A percentile compares a stretch with the other conserved stretches of the same genome.
Evolutionary conservation across 1,140 invertebrate genomes (phyloP).

Genomic region (Macrobrachium rosenbergii): DNA sequence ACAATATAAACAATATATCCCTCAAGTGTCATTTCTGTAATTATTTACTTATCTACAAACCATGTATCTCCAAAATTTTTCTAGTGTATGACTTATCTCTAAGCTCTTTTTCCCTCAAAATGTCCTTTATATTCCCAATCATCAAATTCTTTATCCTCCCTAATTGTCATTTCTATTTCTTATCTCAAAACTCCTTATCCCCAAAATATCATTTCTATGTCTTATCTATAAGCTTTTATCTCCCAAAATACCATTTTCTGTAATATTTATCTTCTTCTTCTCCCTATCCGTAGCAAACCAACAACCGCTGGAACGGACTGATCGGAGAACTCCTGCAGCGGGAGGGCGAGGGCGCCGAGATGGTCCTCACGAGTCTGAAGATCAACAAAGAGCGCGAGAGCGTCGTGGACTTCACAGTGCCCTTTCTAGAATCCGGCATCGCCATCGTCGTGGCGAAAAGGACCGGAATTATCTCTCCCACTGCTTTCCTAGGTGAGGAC

Average conservation of each 20-base stretch:
- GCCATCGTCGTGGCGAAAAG: constrained; percentile 86
- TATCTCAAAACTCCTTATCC: no score
- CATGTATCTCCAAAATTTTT: no score
- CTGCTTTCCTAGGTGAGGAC: constrained; percentile 39
- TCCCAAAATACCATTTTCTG: background rate
- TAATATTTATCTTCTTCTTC: no score
- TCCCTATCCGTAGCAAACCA: constrained; percentile 75
- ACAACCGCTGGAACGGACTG: constrained; percentile 97
- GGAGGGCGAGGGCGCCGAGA: constrained; percentile 79
- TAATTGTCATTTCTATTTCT: no score
- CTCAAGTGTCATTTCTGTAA: no score
- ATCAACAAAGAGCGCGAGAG: constrained; percentile 96
- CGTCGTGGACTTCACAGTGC: constrained; percentile 83
- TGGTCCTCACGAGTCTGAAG: constrained; percentile 97
- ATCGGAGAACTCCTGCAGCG: constrained; percentile 86
- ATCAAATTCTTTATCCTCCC: no score
- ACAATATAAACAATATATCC: no score
- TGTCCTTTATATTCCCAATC: no score
- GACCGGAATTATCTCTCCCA: constrained; percentile 55
- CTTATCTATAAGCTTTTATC: background rate
- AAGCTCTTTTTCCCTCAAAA: no score
- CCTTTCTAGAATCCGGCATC: constrained; percentile 98
- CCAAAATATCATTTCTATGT: no score
- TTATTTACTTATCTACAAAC: no score
- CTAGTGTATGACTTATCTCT: no score